phyloP scores from a whole-genome alignment of 2,888 invertebrate genomes.

The Periphyllus acericola region DNA sequence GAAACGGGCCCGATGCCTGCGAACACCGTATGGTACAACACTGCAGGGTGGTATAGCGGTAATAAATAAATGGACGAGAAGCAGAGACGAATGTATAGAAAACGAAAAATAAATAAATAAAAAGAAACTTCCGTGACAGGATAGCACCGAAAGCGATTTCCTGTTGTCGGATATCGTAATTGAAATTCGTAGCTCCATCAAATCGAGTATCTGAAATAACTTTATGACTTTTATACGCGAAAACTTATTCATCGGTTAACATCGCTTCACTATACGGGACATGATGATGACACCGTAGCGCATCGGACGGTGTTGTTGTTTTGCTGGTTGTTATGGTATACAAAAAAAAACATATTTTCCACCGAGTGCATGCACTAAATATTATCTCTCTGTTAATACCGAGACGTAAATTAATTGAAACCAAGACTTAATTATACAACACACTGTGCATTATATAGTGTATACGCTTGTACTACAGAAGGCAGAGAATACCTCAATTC shows the following conservation, averaged over 20 bases:
- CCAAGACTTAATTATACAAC: neutral
- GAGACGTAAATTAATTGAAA: neutral
- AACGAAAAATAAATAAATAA: neutral
- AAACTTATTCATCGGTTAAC: neutral
- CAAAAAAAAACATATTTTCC: no score
- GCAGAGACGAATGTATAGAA: neutral
- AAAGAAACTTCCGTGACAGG: neutral
- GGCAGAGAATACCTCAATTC: neutral
- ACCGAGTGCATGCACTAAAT: no score
- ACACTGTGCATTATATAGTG: neutral
- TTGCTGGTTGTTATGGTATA: no score
- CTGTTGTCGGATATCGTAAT: slow-evolving; percentile 1
- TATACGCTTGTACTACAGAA: neutral
- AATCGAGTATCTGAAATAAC: slow-evolving; percentile 6
- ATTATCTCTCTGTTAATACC: neutral
- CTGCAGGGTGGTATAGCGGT: no score
- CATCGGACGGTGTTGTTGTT: no score
- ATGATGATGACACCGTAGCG: neutral
- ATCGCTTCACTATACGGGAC: neutral
- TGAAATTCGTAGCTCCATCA: neutral
- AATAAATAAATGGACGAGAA: neutral
- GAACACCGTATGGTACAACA: no score
- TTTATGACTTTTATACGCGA: slow-evolving; percentile 25
- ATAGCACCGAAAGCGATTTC: slow-evolving; percentile 15
- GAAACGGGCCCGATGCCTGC: neutral